Conservation (phyloP, 2,888 invertebrate species). For the Pelosia muscerda region DNA sequence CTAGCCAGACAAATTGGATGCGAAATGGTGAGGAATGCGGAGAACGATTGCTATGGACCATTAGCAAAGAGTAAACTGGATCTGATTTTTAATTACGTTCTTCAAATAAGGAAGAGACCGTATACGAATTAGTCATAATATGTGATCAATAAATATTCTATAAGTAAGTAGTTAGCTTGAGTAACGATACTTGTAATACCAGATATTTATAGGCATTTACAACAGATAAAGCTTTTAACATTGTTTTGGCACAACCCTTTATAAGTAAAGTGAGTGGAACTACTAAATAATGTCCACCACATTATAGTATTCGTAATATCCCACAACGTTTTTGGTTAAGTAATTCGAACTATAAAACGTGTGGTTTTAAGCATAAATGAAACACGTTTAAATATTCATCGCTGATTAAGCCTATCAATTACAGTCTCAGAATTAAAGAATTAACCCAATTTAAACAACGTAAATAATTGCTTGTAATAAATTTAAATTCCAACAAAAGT, state of each 20-base stretch:
- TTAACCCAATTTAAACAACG: slow-evolving; percentile 28
- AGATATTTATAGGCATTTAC: too few species aligned
- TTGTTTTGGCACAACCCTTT: too few species aligned
- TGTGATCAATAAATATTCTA: too few species aligned
- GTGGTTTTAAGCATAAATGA: not conserved
- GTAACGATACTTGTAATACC: too few species aligned
- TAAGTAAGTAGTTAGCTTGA: too few species aligned
- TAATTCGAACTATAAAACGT: not conserved
- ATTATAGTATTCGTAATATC: not conserved
- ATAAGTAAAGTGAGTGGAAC: not conserved
- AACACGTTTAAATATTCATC: not conserved
- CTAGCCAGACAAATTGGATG: not conserved
- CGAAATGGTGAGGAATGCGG: not conserved
- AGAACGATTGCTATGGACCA: too few species aligned
- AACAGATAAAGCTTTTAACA: too few species aligned
- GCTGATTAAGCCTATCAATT: not conserved
- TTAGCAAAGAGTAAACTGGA: too few species aligned
- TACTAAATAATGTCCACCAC: not conserved
- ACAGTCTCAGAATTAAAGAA: slow-evolving; percentile 11
- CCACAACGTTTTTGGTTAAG: not conserved
- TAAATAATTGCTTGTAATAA: slow-evolving; percentile 29
- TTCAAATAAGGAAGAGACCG: not conserved
- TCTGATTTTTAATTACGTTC: too few species aligned
- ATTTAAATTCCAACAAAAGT: slow-evolving; percentile 28
- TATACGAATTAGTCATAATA: too few species aligned